Base-by-base conservation (phyloP, 2,888 invertebrate genomes). In the Busseola fusca region DNA sequence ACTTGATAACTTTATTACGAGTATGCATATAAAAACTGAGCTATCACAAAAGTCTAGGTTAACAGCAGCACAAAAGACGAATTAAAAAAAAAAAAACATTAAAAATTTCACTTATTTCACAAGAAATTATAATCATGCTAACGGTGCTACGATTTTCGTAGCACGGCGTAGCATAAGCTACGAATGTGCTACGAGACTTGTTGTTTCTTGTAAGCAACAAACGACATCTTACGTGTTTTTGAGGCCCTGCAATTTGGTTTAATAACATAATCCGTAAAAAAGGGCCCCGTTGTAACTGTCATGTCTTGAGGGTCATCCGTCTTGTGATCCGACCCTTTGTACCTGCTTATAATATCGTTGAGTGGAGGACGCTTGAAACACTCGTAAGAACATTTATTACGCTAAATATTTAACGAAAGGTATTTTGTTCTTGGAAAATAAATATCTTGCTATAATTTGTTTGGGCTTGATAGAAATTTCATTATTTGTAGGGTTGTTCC, bases 221-320 rank as follows among this genome's bases (percentile, higher is more conserved):
- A 81, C 69, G 64, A 65, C 66, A 48, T 58, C 66, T 76, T 67
- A 78, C 64, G 73, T 69, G 72, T 67, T 71, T 50, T 59, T 58
- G 70, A 65, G 60, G 63, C 34, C 64, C 65, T 78, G 73, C 74
- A 79, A 82, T 82, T 86, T 74, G 76, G 78, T 85, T 82, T 84
- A 84, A 87, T 85, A 85, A 84, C 69, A 75, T 72, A 75, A 77
- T 83, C 83, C 78, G 81, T 86, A 88, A 84, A 85, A 88, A 87
- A 82, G 83, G 79, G 84, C 73, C 77, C 64, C 50, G 70, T 84
- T 86, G 87, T 87, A 86, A 82, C 84, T 86, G 90, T 90, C 91
- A 87, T 87, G 85, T 87, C 80, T 81, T 80, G 81, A 89, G 84
- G 81, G 82, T 86, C 86, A 91, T 93, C 89, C 85, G 86, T 92